Conservation (phyloP, 2,888 invertebrate species). For the Linnaemya vulpina region DNA sequence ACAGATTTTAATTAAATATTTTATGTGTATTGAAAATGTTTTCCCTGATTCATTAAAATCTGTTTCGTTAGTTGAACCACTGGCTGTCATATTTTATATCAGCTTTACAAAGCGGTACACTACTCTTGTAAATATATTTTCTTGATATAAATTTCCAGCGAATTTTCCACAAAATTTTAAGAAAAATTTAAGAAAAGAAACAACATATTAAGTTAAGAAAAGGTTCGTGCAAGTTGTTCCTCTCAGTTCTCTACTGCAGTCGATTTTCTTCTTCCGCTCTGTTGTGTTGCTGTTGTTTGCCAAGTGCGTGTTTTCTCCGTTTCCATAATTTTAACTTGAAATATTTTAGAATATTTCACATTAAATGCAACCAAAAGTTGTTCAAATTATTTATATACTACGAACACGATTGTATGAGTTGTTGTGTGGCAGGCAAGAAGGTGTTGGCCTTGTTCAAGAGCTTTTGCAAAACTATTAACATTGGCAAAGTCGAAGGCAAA, state of each 20-base stretch:
- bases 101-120: no score
- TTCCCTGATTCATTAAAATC: no score
- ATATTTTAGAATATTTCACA: slow-evolving; percentile 36
- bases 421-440: not conserved
- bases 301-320: slow-evolving; percentile 56
- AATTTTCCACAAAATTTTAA: not conserved
- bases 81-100: no score
- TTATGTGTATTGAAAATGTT: no score
- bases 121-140: no score
- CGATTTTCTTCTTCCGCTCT: not conserved
- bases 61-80: no score
- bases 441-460: slow-evolving; percentile 60
- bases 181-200: slow-evolving; percentile 25
- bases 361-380: slow-evolving; percentile 8
- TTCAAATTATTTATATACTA: not conserved
- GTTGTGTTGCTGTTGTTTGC: slow-evolving; percentile 26
- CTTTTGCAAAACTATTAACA: slow-evolving; percentile 30
- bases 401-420: not conserved
- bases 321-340: slow-evolving; percentile 52
- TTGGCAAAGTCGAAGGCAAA: slow-evolving; percentile 51
- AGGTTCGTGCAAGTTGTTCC: slow-evolving; percentile 48
- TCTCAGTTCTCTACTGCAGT: not conserved
- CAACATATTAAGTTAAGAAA: slow-evolving; percentile 67
- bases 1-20: no score
- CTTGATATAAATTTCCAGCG: not conserved